phyloP scores from a whole-genome alignment of 1,140 invertebrate genomes.

The Samia ricini region DNA sequence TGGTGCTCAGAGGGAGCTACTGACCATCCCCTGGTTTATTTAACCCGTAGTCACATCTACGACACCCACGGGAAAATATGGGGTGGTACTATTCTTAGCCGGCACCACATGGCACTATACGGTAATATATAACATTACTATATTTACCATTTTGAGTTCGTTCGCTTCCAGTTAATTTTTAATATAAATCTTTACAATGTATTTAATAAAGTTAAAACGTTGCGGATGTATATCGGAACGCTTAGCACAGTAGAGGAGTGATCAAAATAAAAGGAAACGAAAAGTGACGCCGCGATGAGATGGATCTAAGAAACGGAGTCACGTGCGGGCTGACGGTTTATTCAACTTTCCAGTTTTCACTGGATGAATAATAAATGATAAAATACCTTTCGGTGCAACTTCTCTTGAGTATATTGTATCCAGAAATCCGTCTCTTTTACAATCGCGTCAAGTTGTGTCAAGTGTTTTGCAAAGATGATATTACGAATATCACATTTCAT shows the following conservation, averaged over 20 bases:
- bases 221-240: constrained; percentile 24
- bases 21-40: too few relatives aligned
- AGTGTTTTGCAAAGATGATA: background rate
- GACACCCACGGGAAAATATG: too few relatives aligned
- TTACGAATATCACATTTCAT: background rate
- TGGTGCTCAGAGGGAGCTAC: too few relatives aligned
- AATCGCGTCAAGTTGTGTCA: constrained; percentile 4
- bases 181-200: too few relatives aligned
- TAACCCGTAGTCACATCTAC: too few relatives aligned
- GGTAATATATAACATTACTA: too few relatives aligned
- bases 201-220: too few relatives aligned
- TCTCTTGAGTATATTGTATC: constrained; percentile 11
- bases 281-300: constrained; percentile 38
- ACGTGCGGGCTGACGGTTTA: constrained; percentile 62
- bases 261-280: constrained; percentile 45
- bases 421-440: constrained; percentile 12
- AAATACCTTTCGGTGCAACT: constrained; percentile 42
- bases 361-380: constrained; percentile 68
- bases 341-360: constrained; percentile 67
- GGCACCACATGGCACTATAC: too few relatives aligned
- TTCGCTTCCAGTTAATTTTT: too few relatives aligned
- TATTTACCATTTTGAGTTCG: too few relatives aligned
- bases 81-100: too few relatives aligned
- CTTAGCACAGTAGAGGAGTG: constrained; percentile 13
- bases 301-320: constrained; percentile 41